Conservation (phyloP, 2,888 invertebrate genomes). For the Strigamia crassipes region DNA sequence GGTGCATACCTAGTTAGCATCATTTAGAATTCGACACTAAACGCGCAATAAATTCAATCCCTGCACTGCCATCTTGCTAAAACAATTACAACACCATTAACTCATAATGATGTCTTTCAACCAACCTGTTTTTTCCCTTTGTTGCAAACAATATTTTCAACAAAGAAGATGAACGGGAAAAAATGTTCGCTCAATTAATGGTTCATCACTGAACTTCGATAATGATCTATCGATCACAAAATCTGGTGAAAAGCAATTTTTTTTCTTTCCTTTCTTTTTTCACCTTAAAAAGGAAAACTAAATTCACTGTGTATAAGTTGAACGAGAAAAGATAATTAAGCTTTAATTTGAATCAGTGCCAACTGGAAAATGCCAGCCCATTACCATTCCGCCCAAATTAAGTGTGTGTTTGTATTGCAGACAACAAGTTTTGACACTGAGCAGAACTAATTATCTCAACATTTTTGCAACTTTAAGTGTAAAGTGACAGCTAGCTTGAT, state of each 20-base stretch:
- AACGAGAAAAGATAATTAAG: not conserved
- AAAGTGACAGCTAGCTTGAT: slow-evolving; percentile 6
- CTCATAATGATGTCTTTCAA: not conserved
- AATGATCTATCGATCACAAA: not conserved
- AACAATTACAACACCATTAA: not conserved
- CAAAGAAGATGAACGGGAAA: not conserved
- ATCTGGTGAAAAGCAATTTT: not conserved
- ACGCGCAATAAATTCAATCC: not conserved
- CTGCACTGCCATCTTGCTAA: not conserved
- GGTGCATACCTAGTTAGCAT: not conserved
- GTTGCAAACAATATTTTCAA: not conserved
- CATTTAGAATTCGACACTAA: not conserved
- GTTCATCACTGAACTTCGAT: not conserved
- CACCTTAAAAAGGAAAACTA: not conserved
- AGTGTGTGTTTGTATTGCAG: not conserved
- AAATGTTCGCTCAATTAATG: not conserved
- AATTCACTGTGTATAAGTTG: not conserved
- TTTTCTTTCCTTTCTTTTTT: not conserved
- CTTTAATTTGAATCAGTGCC: slow-evolving; percentile 3
- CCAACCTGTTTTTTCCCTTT: not conserved
- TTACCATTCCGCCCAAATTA: slow-evolving; percentile 1
- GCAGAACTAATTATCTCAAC: slow-evolving; percentile 22
- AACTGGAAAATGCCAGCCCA: not conserved
- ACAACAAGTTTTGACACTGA: slow-evolving; percentile 19
- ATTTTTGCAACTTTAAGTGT: slow-evolving; percentile 1